Conservation (phyloP, 1,140 invertebrate species). For the Ridgeia piscesae region DNA sequence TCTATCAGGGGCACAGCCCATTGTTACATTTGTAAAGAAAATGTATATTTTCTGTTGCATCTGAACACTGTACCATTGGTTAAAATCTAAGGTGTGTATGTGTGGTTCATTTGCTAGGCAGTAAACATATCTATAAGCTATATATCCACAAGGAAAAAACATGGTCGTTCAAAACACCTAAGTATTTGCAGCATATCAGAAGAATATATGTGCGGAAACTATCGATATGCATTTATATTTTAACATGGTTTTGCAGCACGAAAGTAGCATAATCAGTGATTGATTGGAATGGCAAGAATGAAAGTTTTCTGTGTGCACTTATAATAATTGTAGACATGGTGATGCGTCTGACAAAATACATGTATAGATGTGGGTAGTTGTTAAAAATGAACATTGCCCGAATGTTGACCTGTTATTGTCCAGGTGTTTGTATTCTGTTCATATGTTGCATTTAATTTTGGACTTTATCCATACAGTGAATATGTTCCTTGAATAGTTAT, state of each 20-base stretch:
- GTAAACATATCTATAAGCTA: neutral
- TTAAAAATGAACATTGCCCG: neutral
- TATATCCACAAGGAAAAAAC: neutral
- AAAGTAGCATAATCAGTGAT: conserved; percentile 10
- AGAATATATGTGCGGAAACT: neutral
- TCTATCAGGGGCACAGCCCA: too few relatives aligned
- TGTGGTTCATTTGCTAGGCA: neutral
- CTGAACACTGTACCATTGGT: neutral
- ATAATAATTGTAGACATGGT: too few relatives aligned
- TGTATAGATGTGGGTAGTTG: neutral
- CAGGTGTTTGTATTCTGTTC: neutral
- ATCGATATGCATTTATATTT: neutral
- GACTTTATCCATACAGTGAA: neutral
- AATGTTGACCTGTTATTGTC: neutral
- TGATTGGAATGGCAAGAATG: neutral
- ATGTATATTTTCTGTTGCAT: neutral
- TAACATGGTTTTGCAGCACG: neutral
- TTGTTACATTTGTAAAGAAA: neutral
- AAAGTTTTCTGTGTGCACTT: neutral
- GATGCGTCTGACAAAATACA: too few relatives aligned
- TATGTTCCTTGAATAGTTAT: neutral
- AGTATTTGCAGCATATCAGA: neutral
- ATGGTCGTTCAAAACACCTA: neutral
- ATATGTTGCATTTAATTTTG: neutral
- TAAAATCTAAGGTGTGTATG: neutral